Evolutionary conservation across 2,113 vertebrate species (phyloP).

Genomic region (Aegypius monachus): DNA sequence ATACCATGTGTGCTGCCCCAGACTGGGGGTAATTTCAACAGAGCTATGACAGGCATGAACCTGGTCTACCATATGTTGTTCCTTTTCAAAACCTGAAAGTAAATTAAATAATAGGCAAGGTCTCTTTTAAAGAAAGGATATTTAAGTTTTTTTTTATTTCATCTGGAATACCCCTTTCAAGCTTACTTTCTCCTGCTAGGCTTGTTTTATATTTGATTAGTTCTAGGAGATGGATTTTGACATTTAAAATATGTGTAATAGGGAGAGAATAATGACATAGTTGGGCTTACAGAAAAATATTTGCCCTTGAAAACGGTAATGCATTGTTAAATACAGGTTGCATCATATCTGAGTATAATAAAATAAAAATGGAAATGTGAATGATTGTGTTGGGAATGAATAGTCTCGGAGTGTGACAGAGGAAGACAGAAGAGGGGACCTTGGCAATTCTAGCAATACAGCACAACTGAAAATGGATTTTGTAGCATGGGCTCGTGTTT

Average conservation of each 20-base stretch:
- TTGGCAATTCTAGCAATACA: background rate
- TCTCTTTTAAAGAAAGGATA: background rate
- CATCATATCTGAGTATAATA: background rate
- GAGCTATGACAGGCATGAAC: background rate
- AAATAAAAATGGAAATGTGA: slow-evolving; percentile 11
- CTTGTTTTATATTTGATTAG: slow-evolving; percentile 28
- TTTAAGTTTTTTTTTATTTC: background rate
- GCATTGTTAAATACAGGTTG: slow-evolving; percentile 27
- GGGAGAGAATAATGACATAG: slow-evolving; percentile 36
- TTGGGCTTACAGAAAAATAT: slow-evolving; percentile 35
- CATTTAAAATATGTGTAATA: slow-evolving; percentile 47
- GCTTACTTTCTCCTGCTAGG: background rate
- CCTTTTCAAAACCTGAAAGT: background rate
- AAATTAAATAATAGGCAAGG: background rate
- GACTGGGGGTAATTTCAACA: background rate
- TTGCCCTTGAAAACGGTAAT: slow-evolving; percentile 52
- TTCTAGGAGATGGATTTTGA: slow-evolving; percentile 45
- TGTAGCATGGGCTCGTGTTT: background rate
- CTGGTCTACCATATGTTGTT: background rate
- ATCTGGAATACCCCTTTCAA: slow-evolving; percentile 5
- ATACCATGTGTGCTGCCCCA: background rate
- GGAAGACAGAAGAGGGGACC: background rate
- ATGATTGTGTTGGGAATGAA: slow-evolving; percentile 3
- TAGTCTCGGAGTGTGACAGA: background rate
- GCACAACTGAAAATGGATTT: background rate